Evolutionary conservation across 2,888 invertebrate genomes (phyloP), one percentile per base, ranked within the genome.

Genomic region (Amitus sp.): DNA sequence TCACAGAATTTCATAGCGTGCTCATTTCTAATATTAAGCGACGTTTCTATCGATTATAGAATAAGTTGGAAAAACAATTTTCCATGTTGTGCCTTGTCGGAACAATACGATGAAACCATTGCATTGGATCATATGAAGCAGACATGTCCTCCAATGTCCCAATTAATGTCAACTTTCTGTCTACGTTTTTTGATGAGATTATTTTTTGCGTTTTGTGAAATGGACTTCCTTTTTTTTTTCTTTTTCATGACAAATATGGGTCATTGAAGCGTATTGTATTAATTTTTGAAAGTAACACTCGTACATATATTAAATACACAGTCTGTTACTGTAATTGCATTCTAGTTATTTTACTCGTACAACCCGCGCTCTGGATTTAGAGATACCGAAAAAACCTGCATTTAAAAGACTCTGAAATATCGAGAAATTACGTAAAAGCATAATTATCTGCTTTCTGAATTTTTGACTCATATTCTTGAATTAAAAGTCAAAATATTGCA

Each of bases 271-370:
- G 46, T 37, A 20, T 47, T 49, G 53, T 48, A 53, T 54, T 57
- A 52, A 47, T 62, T 62, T 56, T 52, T 56, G 61, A 66, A 58
- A 59, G 2, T 7, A 30, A 23, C 15, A 7, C 42, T 42, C n/a
- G 19, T 19, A 20, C 15, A 17, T 10, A 6, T 37, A 39, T 10
- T 15, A 39, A 39, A 39, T 39, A 39, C 13, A 39, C 12, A 39
- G 18, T 39, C 15, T 2, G 9, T 39, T 39, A 17, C 15, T 17
- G 39, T 15, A 39, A 4, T 39, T 13, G n/a, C 3, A 34, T 34
- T 34, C 34, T 5, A 34, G 13, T 34, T 13, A 34, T 34, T 13
- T 12, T n/a, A 9, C 34, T n/a, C n/a, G n/a, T n/a, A n/a, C n/a
- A n/a, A n/a, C n/a, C n/a, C n/a, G n/a, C n/a, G n/a, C n/a, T n/a